These are phyloP conservation scores for Aradus depressus DNA, from an alignment of 2,888 invertebrate genomes.

Conservation along the genomic window DNA sequence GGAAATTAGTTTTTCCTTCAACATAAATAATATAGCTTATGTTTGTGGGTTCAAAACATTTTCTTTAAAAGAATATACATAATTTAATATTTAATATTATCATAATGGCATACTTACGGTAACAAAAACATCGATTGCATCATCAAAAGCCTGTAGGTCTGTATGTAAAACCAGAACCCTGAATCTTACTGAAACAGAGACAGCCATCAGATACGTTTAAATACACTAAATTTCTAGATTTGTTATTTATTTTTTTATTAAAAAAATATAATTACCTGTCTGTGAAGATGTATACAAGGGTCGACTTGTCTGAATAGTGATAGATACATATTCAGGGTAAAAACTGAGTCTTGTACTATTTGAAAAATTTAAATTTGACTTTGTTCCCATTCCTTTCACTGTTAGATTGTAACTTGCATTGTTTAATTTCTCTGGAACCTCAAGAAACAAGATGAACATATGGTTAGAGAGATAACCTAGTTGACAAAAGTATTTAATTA, in stretches of 20 bases:
- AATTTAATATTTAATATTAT: not conserved
- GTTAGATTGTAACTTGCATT: conserved; percentile 21
- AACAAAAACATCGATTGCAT: conserved; percentile 37
- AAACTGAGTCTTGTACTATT: conserved; percentile 41
- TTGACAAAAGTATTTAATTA: too few species aligned
- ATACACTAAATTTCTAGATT: not conserved
- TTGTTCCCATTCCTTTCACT: conserved; percentile 22
- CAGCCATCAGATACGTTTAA: conserved; percentile 3
- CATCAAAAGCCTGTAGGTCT: conserved; percentile 37
- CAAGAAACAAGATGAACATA: conserved; percentile 1
- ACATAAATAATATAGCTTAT: too few species aligned
- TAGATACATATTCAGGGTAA: conserved; percentile 41
- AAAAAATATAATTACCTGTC: conserved; percentile 33
- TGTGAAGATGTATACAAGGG: conserved; percentile 44
- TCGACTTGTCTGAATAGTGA: conserved; percentile 44
- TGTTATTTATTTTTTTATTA: not conserved
- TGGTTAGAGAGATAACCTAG: too few species aligned
- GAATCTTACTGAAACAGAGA: conserved; percentile 35
- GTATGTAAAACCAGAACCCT: conserved; percentile 37
- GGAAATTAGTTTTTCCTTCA: too few species aligned
- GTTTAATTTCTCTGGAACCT: conserved; percentile 17
- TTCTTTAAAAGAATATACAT: not conserved
- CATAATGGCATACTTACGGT: conserved; percentile 33
- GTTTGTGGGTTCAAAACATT: too few species aligned
- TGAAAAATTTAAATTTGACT: conserved; percentile 36